Percentiles rank a stretch among this genome's conserved stretches.
Conservation (phyloP, 1,140 invertebrate genomes). For the Bactericera cockerelli region DNA sequence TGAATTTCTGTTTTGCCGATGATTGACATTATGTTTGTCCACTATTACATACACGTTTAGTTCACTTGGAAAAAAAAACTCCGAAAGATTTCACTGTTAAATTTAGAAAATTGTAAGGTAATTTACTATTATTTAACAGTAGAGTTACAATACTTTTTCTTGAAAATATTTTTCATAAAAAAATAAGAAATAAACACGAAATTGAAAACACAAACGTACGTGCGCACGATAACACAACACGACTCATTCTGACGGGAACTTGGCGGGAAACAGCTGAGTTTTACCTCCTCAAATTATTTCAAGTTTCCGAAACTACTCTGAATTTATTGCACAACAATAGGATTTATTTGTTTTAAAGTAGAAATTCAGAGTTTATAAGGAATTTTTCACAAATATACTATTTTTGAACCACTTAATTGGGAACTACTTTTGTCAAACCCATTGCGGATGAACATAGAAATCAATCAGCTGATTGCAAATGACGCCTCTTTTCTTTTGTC, state of each 20-base stretch:
- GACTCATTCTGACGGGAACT: conserved; percentile 24
- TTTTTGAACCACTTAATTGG: too few relatives aligned
- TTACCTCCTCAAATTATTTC: too few relatives aligned
- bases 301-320: too few relatives aligned
- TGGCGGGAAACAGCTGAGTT: conserved; percentile 52
- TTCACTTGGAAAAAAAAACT: too few relatives aligned
- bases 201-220: conserved; percentile 5
- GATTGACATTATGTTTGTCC: conserved; percentile 23
- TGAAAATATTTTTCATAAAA: not conserved
- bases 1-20: conserved; percentile 21
- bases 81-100: too few relatives aligned
- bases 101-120: too few relatives aligned
- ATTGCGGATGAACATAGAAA: not conserved
- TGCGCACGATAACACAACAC: not conserved
- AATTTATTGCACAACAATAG: too few relatives aligned
- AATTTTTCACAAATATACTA: too few relatives aligned
- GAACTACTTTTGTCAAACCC: not conserved
- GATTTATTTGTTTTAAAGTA: too few relatives aligned
- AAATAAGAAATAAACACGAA: not conserved
- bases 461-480: conserved; percentile 5
- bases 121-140: too few relatives aligned
- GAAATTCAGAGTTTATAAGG: too few relatives aligned
- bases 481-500: conserved; percentile 8
- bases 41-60: conserved; percentile 8
- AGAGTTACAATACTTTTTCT: too few relatives aligned